A percentile compares a stretch with the other conserved stretches of the same genome.
Conservation (phyloP, 2,113 vertebrate genomes). For the Dendropsophus ebraccatus region DNA sequence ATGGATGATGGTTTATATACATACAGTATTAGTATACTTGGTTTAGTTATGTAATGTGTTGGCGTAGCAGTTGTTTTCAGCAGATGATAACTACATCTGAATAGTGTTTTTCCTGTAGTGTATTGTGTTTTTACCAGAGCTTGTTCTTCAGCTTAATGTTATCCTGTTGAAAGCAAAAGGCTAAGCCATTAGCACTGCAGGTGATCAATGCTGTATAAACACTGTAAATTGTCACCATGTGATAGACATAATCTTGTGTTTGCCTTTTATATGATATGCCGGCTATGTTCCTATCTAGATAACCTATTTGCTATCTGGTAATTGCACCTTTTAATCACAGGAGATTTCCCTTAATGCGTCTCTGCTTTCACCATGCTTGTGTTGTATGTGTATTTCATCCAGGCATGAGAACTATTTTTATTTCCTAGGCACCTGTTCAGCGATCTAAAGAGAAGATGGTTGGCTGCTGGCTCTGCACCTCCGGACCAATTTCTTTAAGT, state of each 20-base stretch:
- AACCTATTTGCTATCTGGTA: constrained; percentile 15
- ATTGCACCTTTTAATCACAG: constrained; percentile 34
- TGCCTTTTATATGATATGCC: constrained; percentile 17
- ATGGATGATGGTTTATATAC: not conserved
- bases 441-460: constrained; percentile 83
- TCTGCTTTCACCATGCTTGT: not conserved
- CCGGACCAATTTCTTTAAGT: constrained; percentile 81
- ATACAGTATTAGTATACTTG: not conserved
- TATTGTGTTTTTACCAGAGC: not conserved
- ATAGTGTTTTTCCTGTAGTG: not conserved
- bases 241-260: not conserved
- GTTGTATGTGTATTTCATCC: not conserved
- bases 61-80: not conserved
- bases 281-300: not conserved
- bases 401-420: not conserved
- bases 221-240: constrained; percentile 5
- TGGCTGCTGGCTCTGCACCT: constrained; percentile 83
- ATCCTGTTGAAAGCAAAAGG: not conserved
- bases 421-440: constrained; percentile 76
- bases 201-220: constrained; percentile 26
- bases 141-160: not conserved
- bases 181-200: not conserved
- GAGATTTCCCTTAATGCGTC: constrained; percentile 20
- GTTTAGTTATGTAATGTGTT: not conserved
- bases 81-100: not conserved